These are phyloP conservation scores for Herminia tarsipennalis DNA, from an alignment of 2,888 invertebrate species.

Conservation along the genomic window DNA sequence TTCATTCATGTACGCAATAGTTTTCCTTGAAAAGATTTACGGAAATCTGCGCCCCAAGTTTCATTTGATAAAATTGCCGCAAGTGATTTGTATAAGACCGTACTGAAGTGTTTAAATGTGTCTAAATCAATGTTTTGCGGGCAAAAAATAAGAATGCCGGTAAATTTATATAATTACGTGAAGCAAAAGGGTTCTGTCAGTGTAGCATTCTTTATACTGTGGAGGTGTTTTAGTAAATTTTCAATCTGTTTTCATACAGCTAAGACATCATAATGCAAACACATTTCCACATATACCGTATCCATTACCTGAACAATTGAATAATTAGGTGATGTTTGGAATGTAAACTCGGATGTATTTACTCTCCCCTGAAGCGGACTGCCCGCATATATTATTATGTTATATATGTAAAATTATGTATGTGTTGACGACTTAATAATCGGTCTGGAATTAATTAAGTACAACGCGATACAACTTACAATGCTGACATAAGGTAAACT, in stretches of 20 bases:
- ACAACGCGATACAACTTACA: no score
- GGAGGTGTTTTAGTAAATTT: neutral
- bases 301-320: slow-evolving; percentile 59
- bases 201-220: no score
- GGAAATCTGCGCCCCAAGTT: slow-evolving; percentile 26
- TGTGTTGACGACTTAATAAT: slow-evolving; percentile 20
- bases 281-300: slow-evolving; percentile 23
- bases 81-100: no score
- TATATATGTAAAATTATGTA: slow-evolving; percentile 26
- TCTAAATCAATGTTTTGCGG: no score
- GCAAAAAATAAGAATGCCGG: no score
- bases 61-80: slow-evolving; percentile 23
- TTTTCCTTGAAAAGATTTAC: slow-evolving; percentile 38
- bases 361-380: slow-evolving; percentile 40
- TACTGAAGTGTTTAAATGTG: no score
- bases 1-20: slow-evolving; percentile 46
- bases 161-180: no score
- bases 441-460: neutral
- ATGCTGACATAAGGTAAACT: no score
- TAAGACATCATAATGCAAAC: neutral
- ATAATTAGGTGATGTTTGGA: slow-evolving; percentile 72
- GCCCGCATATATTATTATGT: slow-evolving; percentile 36
- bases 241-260: neutral
- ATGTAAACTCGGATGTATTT: slow-evolving; percentile 67
- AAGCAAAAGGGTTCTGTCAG: no score